Evolutionary conservation across 1,140 invertebrate species (phyloP), one percentile per base, ranked within the genome.

Genomic region (Mactra quadrangularis): DNA sequence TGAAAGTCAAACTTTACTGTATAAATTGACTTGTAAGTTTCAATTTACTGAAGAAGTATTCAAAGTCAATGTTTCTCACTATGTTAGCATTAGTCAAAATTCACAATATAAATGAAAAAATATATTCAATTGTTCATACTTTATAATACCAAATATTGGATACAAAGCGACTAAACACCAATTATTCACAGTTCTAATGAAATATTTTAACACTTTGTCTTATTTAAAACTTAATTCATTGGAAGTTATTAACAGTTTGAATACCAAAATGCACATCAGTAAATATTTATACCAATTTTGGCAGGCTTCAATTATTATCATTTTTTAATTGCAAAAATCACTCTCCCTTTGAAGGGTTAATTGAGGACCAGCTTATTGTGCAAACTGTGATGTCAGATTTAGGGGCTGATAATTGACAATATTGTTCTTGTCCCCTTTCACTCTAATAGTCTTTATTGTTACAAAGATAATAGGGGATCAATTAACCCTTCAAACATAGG

Each of bases 351-450:
- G 38, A n/a, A 66, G 11, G 22, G 11, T 47, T 38, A 41, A 66
- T 29, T 66, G 62, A 45, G 22, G 22, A 31, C 33, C 57, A 75
- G 57, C 57, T 27, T 35, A 75, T 60, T 75, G 27, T 60, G 19
- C 53, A 59, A 75, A 75, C 72, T 75, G 72, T 75, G 53, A 47
- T 15, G 22, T 47, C 22, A 60, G 72, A 75, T 75, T 19, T 57
- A 75, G 57, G 35, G 47, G 17, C 7, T 27, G 72, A 75, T 75
- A 75, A 75, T 75, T 75, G 72, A 2, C 29, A 35, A 25, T 7
- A 57, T 60, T 75, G 53, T 75, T 60, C 53, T 75, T 75, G 72
- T 0, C 55, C 72, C 38, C 38, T 38, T 45, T 75, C 60, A 62
- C 72, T 75, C 72, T 59, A 35, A 41, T 3, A 7, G 11, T 33